Percentiles rank a stretch among this genome's conserved stretches.
phyloP scores from a whole-genome alignment of 2,113 vertebrate species.

The Urocynchramus pylzowi region DNA sequence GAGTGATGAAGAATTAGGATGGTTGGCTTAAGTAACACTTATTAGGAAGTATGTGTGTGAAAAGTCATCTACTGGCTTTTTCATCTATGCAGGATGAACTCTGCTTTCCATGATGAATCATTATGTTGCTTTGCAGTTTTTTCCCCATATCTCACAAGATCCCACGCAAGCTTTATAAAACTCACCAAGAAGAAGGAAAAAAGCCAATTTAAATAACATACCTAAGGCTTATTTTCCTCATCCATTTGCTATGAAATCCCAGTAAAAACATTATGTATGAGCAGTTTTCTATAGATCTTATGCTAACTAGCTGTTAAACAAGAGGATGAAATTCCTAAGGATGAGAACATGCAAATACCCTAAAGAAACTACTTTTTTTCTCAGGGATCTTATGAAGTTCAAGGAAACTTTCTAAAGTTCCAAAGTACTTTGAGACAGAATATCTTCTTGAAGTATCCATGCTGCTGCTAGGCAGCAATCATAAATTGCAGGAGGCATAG shows the following conservation, averaged over 20 bases:
- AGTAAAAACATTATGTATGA: background rate
- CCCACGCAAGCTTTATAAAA: conserved; percentile 26
- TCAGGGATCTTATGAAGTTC: background rate
- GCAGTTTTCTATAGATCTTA: conserved; percentile 10
- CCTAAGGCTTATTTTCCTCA: background rate
- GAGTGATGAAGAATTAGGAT: background rate
- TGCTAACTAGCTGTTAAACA: conserved; percentile 22
- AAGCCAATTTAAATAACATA: conserved; percentile 1
- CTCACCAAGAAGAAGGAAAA: background rate
- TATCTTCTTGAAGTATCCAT: conserved; percentile 9
- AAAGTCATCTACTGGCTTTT: background rate
- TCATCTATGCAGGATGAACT: background rate
- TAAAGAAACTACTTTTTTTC: background rate
- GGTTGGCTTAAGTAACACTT: background rate
- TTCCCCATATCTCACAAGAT: background rate
- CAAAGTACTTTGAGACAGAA: background rate
- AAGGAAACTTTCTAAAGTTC: background rate
- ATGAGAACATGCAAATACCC: background rate
- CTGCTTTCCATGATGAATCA: conserved; percentile 46
- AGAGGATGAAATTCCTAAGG: background rate
- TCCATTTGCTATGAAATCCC: conserved; percentile 22
- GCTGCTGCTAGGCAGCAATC: background rate
- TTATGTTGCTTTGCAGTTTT: conserved; percentile 17
- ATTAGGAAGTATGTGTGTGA: background rate
- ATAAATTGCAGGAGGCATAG: conserved; percentile 57